phyloP scores from a whole-genome alignment of 2,113 vertebrate species.

The Cottus gobio region DNA sequence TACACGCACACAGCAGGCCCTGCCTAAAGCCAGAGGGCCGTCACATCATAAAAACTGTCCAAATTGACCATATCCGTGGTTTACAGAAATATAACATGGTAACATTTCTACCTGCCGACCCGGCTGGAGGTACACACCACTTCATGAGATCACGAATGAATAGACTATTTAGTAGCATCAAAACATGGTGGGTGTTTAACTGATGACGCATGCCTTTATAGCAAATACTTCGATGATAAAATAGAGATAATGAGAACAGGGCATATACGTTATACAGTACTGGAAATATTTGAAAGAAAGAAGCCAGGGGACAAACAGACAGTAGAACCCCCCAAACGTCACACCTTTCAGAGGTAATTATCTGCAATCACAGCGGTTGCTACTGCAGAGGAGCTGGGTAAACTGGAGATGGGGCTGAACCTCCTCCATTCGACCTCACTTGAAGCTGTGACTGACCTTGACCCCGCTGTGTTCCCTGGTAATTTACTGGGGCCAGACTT shows the following conservation, averaged over 20 bases:
- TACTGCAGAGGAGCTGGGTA: slow-evolving; percentile 9
- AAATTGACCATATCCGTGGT: background rate
- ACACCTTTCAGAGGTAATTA: slow-evolving; percentile 47
- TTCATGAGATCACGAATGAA: background rate
- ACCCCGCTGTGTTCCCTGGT: slow-evolving; percentile 19
- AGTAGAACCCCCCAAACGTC: background rate
- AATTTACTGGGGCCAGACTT: slow-evolving; percentile 15
- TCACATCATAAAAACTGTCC: background rate
- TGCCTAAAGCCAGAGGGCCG: too few relatives aligned
- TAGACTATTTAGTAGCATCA: background rate
- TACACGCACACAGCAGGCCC: too few relatives aligned
- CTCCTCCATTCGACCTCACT: slow-evolving; percentile 13
- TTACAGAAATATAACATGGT: background rate
- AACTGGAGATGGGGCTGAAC: slow-evolving; percentile 8
- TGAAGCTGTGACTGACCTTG: slow-evolving; percentile 34
- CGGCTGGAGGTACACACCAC: background rate
- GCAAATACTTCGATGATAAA: background rate
- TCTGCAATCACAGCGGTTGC: slow-evolving; percentile 43
- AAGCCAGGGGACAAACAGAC: background rate
- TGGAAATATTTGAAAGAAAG: background rate
- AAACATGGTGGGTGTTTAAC: background rate
- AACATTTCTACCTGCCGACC: background rate
- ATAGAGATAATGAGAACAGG: background rate
- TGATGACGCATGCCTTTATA: background rate
- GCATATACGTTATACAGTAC: background rate